Base-by-base conservation (phyloP, 2,797 vertebrate genomes). In the Microcaecilia unicolor region DNA sequence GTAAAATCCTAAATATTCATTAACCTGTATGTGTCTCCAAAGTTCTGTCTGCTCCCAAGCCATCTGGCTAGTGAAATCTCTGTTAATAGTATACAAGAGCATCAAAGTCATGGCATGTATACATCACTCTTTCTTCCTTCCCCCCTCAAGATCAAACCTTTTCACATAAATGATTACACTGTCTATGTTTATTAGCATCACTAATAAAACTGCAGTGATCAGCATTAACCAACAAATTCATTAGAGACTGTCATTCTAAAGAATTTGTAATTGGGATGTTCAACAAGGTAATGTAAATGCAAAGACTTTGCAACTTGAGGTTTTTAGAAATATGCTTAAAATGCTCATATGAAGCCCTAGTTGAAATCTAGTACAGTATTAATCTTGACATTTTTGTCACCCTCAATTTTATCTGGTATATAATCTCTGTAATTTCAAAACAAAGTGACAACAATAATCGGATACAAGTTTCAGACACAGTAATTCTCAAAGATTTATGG, bases 221-320 rank as follows among this genome's bases (percentile, higher is more conserved):
- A 49, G 18, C 15, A 34, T 26, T 43, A 46, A 10, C 13, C 14
- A 34, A 5, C 17, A 38, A 24, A 58, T 49, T 61, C 15, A 43
- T 50, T 44, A 45, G 13, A 44, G 31, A 31, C 30, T 35, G 52
- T 47, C 15, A 41, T 14, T 61, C 26, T 35, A 37, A 51, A 25
- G 61, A 58, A 48, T 43, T 12, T 15, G 16, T 44, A 59, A 56
- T 49, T 38, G 31, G 24, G 42, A 43, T 31, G 29, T 7, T 59
- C 49, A 46, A 49, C n/a, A 5, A 49, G 24, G 11, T 37, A 53
- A 35, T 46, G 11, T 15, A 17, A 18, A 4, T 36, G 6, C 7
- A 39, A 51, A 40, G 23, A 25, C 5, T 13, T 49, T 12, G 25
- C 18, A 21, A 29, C 15, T 31, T 31, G n/a, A n/a, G n/a, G n/a